phyloP scores from a whole-genome alignment of 2,797 vertebrate genomes.

The Mormyrops boulengeri region DNA sequence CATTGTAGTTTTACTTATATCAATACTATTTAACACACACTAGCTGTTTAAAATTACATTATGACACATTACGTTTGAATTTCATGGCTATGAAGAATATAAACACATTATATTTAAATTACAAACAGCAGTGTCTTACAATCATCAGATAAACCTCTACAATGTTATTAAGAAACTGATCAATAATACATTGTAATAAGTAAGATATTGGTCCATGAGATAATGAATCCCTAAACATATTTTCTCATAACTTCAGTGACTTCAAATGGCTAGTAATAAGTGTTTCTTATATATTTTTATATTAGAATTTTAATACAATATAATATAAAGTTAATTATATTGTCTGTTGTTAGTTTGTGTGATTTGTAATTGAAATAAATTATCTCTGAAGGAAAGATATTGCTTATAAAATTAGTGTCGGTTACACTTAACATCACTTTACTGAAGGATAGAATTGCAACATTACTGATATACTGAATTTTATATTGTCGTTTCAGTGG shows the following conservation, averaged over 20 bases:
- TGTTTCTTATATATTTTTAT: neutral
- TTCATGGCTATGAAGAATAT: neutral
- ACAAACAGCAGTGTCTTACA: neutral
- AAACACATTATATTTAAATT: neutral
- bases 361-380: neutral
- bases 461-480: neutral
- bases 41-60: neutral
- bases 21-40: neutral
- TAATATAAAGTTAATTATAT: neutral
- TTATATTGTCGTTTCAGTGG: neutral
- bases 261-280: neutral
- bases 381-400: neutral
- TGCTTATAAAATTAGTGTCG: neutral
- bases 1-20: neutral
- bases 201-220: neutral
- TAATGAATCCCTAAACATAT: neutral
- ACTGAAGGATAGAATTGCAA: neutral
- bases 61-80: neutral
- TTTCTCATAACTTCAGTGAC: neutral
- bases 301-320: neutral
- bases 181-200: neutral
- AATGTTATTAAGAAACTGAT: neutral
- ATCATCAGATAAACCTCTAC: neutral
- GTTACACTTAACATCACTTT: neutral
- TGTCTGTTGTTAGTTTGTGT: neutral